Conservation (phyloP, 2,888 invertebrate genomes). For the Pomacea canaliculata region DNA sequence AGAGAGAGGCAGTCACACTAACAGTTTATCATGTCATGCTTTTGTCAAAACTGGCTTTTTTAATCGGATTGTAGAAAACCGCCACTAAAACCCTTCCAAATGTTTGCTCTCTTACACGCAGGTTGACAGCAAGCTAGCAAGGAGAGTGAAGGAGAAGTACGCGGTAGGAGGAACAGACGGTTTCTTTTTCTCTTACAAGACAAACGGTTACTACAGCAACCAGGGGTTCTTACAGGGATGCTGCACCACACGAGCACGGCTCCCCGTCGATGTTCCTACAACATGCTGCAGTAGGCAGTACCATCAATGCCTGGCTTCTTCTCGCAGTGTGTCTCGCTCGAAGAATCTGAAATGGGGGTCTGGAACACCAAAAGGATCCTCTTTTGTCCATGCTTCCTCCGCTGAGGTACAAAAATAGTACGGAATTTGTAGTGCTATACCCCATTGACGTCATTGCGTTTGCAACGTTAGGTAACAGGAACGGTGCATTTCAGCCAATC, state of each 20-base stretch:
- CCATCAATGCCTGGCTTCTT: slow-evolving; percentile 1
- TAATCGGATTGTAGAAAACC: too few species aligned
- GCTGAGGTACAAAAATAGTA: slow-evolving; percentile 32
- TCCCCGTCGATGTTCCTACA: not conserved
- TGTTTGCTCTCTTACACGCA: too few species aligned
- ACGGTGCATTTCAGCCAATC: slow-evolving; percentile 43
- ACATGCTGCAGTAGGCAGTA: slow-evolving; percentile 1
- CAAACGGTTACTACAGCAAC: slow-evolving; percentile 9
- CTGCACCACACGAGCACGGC: not conserved
- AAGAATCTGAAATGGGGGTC: not conserved
- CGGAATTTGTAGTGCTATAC: slow-evolving; percentile 36
- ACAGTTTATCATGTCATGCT: not conserved
- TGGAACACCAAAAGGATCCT: slow-evolving; percentile 27
- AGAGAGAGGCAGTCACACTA: not conserved
- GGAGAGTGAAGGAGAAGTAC: too few species aligned
- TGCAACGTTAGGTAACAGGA: slow-evolving; percentile 35
- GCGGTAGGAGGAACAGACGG: too few species aligned
- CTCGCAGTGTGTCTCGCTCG: slow-evolving; percentile 1
- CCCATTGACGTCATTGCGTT: slow-evolving; percentile 39
- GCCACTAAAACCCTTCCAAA: too few species aligned
- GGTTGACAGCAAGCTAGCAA: too few species aligned
- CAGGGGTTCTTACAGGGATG: slow-evolving; percentile 4
- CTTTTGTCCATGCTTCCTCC: slow-evolving; percentile 33
- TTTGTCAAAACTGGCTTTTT: too few species aligned
- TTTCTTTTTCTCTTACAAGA: too few species aligned